These are phyloP conservation scores for Lasioglossum morio DNA, from an alignment of 2,888 invertebrate genomes.

Conservation along the genomic window DNA sequence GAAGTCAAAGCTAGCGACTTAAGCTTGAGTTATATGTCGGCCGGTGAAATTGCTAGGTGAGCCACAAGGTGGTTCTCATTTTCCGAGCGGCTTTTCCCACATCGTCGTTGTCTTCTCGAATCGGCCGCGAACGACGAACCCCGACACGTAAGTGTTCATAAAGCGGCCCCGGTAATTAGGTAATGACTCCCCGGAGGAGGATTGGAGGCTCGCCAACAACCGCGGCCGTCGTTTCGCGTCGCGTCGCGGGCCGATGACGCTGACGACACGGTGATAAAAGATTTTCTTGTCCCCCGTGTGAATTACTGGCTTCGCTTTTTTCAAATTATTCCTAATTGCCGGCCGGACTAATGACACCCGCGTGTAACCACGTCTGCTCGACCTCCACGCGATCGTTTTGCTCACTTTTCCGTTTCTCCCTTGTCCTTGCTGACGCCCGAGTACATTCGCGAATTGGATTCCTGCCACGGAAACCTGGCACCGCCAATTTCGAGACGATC, in stretches of 20 bases:
- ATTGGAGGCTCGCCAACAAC: conserved; percentile 67
- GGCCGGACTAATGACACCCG: conserved; percentile 49
- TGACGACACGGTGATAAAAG: conserved; percentile 71
- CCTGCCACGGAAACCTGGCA: conserved; percentile 24
- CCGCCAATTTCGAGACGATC: not conserved
- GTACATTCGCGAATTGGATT: conserved; percentile 27
- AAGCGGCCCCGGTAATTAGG: conserved; percentile 72
- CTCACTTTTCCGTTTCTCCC: not conserved
- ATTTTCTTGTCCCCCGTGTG: conserved; percentile 63
- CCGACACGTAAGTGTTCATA: conserved; percentile 67
- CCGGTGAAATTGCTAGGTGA: not conserved
- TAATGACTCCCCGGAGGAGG: conserved; percentile 63
- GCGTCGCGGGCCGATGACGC: conserved; percentile 59
- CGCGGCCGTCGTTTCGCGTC: not conserved
- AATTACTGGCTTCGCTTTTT: conserved; percentile 48
- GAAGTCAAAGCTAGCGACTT: too few relatives aligned
- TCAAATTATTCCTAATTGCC: conserved; percentile 48
- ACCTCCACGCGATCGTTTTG: not conserved
- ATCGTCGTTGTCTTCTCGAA: conserved; percentile 25
- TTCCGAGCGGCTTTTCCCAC: not conserved
- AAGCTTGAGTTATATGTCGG: not conserved
- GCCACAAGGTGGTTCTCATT: not conserved
- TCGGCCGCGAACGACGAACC: conserved; percentile 47
- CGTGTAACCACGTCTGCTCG: conserved; percentile 18
- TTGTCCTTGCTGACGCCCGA: conserved; percentile 22